Base-by-base conservation (phyloP, 2,797 vertebrate genomes). In the Molothrus aeneus region DNA sequence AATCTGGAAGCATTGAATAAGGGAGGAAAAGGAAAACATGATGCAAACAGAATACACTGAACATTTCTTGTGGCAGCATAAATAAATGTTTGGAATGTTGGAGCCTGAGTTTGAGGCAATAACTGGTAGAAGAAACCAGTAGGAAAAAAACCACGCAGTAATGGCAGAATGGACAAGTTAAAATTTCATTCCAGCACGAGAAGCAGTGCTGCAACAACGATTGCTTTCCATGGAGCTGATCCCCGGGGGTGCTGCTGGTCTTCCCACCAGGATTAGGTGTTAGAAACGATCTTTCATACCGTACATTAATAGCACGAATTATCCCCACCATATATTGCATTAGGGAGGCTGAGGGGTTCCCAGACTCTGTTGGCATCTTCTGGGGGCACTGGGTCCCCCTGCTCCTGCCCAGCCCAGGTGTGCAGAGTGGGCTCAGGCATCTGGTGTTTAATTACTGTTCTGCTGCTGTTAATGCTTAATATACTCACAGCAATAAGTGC, bases 81-180 rank as follows among this genome's bases (percentile, higher is more conserved):
- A 73, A 65, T 18, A 45, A 90, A 77, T 10, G 31, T 72, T 80
- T 59, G 78, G 51, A 43, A 87, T 14, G n/a, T 16, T 17, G 11
- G 42, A 65, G 11, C 53, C 16, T 40, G 38, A 88, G 84, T 68
- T 6, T 48, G 64, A 59, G 36, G 31, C n/a, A 90, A 43, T 47
- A 65, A 70, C 28, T 25, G 34, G 32, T 34, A 48, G 69, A 81
- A 85, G 40, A 86, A 82, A 69, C 18, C 26, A 60, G 47, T 3
- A 64, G 29, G 53, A 19, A 47, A 66, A 66, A 63, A 73, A 5
- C 1, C 4, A 9, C 5, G 1, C 0, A 2, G 25, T 11, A 31
- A 50, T 10, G 28, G 68, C 56, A 59, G 61, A 65, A 13, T 3
- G 31, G 43, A 57, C 43, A 54, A 83, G 32, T 5, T 24, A 48